phyloP scores from a whole-genome alignment of 1,140 invertebrate species.

The Phortica variegata region DNA sequence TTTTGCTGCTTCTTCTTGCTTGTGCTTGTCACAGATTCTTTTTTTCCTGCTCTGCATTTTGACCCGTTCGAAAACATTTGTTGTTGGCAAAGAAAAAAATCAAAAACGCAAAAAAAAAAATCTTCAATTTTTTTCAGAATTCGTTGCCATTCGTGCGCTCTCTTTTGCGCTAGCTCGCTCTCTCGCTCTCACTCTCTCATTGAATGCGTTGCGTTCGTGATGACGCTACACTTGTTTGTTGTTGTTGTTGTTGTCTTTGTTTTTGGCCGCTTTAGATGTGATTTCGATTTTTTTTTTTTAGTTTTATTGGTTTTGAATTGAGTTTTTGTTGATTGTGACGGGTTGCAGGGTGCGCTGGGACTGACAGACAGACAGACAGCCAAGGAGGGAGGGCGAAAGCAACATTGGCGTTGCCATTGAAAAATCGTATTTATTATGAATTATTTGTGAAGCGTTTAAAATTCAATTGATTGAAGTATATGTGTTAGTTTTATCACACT shows the following conservation, averaged over 20 bases:
- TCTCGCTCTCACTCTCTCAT: slow-evolving; percentile 20
- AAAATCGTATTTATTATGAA: slow-evolving; percentile 37
- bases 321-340: slow-evolving; percentile 28
- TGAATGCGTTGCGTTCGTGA: slow-evolving; percentile 35
- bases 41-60: not conserved
- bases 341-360: not conserved
- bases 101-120: too few species aligned
- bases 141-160: slow-evolving; percentile 6
- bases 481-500: too few species aligned
- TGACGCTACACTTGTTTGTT: slow-evolving; percentile 13
- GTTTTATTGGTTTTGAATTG: slow-evolving; percentile 23
- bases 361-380: too few species aligned
- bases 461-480: too few species aligned
- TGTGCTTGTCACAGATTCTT: too few species aligned
- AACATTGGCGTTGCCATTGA: slow-evolving; percentile 44
- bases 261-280: too few species aligned
- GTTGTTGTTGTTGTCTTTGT: slow-evolving; percentile 21
- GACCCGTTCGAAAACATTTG: slow-evolving; percentile 5
- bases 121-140: not conserved
- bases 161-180: slow-evolving; percentile 31
- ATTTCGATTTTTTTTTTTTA: slow-evolving; percentile 11
- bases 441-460: too few species aligned
- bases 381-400: slow-evolving; percentile 13
- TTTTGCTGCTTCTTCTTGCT: too few species aligned
- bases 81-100: too few species aligned